Conservation (phyloP, 2,113 vertebrate genomes). For the Centropristis striata region DNA sequence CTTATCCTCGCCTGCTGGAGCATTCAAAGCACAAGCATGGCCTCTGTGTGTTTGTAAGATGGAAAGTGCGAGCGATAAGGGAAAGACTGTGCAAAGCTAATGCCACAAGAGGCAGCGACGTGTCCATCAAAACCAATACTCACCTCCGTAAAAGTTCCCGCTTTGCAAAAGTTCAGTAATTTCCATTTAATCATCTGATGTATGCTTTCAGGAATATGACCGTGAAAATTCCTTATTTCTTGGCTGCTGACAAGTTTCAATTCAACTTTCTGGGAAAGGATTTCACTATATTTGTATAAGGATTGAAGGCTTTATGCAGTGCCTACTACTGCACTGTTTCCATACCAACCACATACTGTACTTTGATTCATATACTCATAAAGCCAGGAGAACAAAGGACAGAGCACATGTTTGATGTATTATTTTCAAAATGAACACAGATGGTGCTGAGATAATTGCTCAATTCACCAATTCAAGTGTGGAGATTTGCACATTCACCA, state of each 20-base stretch:
- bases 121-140: conserved; percentile 65
- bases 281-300: conserved; percentile 19
- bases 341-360: neutral
- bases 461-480: conserved; percentile 35
- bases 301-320: neutral
- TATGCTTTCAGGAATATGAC: conserved; percentile 28
- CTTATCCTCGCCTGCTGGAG: conserved; percentile 81
- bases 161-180: conserved; percentile 37
- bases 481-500: conserved; percentile 44
- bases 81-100: conserved; percentile 70
- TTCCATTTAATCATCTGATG: conserved; percentile 42
- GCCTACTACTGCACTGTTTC: neutral
- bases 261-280: conserved; percentile 3
- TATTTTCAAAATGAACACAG: conserved; percentile 34
- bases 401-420: conserved; percentile 3
- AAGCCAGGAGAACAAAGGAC: conserved; percentile 22
- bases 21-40: conserved; percentile 74
- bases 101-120: conserved; percentile 52
- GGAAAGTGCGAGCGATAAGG: conserved; percentile 72
- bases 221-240: conserved; percentile 31
- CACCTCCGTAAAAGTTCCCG: conserved; percentile 40
- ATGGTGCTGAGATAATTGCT: conserved; percentile 49
- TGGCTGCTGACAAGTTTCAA: neutral
- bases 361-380: conserved; percentile 40
- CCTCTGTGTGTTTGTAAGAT: conserved; percentile 56